These are phyloP conservation scores for Matsumyia berberina DNA, from an alignment of 2,888 invertebrate species.

Conservation along the genomic window DNA sequence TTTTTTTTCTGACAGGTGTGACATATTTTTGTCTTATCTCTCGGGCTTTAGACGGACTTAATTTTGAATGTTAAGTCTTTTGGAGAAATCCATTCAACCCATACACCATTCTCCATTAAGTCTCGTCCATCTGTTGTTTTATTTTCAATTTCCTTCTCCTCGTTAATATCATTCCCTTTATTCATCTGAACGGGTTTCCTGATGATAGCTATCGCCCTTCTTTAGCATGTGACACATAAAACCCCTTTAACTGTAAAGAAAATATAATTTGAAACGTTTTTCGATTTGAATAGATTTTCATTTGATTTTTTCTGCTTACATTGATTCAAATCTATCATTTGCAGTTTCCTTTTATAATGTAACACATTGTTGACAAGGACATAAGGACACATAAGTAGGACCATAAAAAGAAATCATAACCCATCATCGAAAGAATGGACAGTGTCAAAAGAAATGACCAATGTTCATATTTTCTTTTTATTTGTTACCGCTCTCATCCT, in stretches of 20 bases:
- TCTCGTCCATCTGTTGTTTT: slow-evolving; percentile 25
- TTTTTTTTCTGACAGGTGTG: too few relatives aligned
- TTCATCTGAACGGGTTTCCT: neutral
- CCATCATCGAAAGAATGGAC: slow-evolving; percentile 36
- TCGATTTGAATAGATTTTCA: slow-evolving; percentile 31
- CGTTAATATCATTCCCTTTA: neutral
- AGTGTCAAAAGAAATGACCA: slow-evolving; percentile 19
- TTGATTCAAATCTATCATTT: slow-evolving; percentile 43
- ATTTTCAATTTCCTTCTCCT: slow-evolving; percentile 22
- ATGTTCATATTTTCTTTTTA: slow-evolving; percentile 5
- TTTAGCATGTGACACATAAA: neutral
- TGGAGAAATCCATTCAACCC: too few relatives aligned
- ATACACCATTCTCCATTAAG: neutral
- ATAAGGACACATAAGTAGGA: slow-evolving; percentile 27
- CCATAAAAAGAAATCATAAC: slow-evolving; percentile 55
- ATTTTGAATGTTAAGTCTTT: too few relatives aligned
- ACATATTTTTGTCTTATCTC: too few relatives aligned
- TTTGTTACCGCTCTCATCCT: neutral
- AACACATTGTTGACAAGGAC: slow-evolving; percentile 66
- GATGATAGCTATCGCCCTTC: neutral
- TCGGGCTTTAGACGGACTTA: too few relatives aligned
- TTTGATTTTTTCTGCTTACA: slow-evolving; percentile 46
- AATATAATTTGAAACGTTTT: slow-evolving; percentile 9
- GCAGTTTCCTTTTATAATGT: slow-evolving; percentile 8
- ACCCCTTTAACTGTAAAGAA: neutral